phyloP scores from a whole-genome alignment of 2,888 invertebrate species.

The Parapristionchus giblindavisi region DNA sequence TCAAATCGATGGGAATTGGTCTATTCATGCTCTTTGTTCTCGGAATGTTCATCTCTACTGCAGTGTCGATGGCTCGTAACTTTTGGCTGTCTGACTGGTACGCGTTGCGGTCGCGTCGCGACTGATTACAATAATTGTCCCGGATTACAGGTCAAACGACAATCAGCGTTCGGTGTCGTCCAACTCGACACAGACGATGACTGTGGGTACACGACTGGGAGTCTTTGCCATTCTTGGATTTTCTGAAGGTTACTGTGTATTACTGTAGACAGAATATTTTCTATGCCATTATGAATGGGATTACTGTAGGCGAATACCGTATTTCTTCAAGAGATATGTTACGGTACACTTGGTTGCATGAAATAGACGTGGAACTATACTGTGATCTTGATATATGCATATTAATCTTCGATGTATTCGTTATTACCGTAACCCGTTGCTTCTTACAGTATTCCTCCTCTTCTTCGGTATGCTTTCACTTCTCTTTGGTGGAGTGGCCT shows the following conservation, averaged over 20 bases:
- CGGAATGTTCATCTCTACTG: slow-evolving; percentile 62
- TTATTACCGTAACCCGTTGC: background rate
- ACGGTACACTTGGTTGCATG: background rate
- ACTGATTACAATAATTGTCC: background rate
- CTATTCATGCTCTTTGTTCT: slow-evolving; percentile 57
- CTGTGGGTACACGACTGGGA: slow-evolving; percentile 58
- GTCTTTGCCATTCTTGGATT: slow-evolving; percentile 68
- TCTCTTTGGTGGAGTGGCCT: slow-evolving; percentile 65
- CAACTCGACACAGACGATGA: slow-evolving; percentile 42
- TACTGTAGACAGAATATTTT: background rate
- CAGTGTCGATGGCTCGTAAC: slow-evolving; percentile 66
- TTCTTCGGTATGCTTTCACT: slow-evolving; percentile 67
- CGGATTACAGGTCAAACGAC: slow-evolving; percentile 61
- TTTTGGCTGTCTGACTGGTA: slow-evolving; percentile 68
- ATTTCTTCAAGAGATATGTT: background rate
- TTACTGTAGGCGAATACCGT: too few species aligned
- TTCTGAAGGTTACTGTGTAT: slow-evolving; percentile 54
- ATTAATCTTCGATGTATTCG: background rate
- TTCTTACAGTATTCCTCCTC: slow-evolving; percentile 59
- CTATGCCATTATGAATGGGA: background rate
- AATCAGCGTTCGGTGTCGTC: slow-evolving; percentile 47
- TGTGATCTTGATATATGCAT: background rate
- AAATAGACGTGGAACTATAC: background rate
- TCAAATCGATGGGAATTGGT: slow-evolving; percentile 63
- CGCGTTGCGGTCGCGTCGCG: slow-evolving; percentile 22